Base-by-base conservation (phyloP, 2,797 vertebrate species). In the Cygnus olor region DNA sequence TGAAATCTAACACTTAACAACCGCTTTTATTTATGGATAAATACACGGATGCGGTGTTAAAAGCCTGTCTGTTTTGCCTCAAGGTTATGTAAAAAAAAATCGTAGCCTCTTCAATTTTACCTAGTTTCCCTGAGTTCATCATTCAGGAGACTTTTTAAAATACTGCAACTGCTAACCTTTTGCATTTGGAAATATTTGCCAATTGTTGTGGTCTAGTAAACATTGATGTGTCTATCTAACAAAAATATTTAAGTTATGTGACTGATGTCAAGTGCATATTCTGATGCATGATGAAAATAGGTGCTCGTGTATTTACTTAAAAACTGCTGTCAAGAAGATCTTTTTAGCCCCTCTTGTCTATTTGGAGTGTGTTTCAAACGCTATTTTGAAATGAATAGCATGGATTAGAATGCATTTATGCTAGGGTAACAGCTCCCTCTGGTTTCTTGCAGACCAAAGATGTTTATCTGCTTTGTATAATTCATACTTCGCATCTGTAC, bases 361-460 rank as follows among this genome's bases (percentile, higher is more conserved):
- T 85, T 70, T 94, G 81, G 89, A 95, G 68, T 57, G 36, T 77
- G 44, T 92, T 95, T 93, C 94, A 95, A 86, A 86, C 27, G 30
- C 42, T 63, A 72, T 91, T 91, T 95, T 90, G 83, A 84, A 91
- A 81, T 27, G 10, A 73, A 70, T 88, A 36, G 0, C 1, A 11
- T 73, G 36, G 63, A 40, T 77, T 66, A 84, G 71, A 79, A 70
- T 73, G 36, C 9, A 21, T 92, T 88, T 96, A 17, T 92, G 49
- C 28, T 34, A 30, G 58, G 63, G 28, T 57, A 80, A n/a, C 34
- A 92, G 58, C 60, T 90, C 88, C 40, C 78, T 86, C 63, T 85
- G 44, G 9, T 89, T 95, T 87, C 56, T 88, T 82, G 71, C 68
- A 61, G 74, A 80, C 90, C 70, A 56, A 86, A 87, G 85, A 69